phyloP scores from a whole-genome alignment of 2,113 vertebrate species.

The Microcebus murinus region DNA sequence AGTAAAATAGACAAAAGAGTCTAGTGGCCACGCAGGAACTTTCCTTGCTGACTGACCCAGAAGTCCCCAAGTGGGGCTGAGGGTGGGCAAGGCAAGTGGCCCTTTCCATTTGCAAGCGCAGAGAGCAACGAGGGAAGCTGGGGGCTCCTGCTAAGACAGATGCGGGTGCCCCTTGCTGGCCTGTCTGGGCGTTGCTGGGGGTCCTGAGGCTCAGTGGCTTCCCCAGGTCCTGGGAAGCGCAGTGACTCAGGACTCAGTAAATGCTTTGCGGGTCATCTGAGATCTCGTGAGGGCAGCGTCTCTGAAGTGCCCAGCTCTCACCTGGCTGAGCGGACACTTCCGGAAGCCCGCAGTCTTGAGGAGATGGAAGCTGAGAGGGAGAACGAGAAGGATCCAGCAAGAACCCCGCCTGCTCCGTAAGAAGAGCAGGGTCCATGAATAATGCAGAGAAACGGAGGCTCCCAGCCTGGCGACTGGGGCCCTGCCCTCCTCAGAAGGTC shows the following conservation, averaged over 20 bases:
- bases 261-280: not conserved
- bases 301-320: not conserved
- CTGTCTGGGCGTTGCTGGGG: not conserved
- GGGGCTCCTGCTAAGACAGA: not conserved
- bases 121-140: fast-evolving
- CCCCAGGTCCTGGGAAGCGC: not conserved
- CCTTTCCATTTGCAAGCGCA: too few relatives aligned
- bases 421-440: slow-evolving; percentile 95
- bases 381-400: slow-evolving; percentile 76
- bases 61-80: not conserved
- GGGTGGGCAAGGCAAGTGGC: too few relatives aligned
- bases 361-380: not conserved
- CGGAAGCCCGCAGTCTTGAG: not conserved
- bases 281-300: too few relatives aligned
- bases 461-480: slow-evolving; percentile 82
- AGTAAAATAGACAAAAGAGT: not conserved
- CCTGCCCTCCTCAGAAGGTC: slow-evolving; percentile 85
- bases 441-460: slow-evolving; percentile 90
- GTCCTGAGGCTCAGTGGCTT: fast-evolving
- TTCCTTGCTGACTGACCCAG: not conserved
- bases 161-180: not conserved
- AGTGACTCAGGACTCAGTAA: not conserved
- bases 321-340: not conserved
- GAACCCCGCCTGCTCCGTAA: slow-evolving; percentile 90
- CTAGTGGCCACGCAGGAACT: not conserved